A percentile compares a stretch with the other conserved stretches of the same genome.
Evolutionary conservation across 2,113 vertebrate species (phyloP).

Genomic region (Saccopteryx bilineata): DNA sequence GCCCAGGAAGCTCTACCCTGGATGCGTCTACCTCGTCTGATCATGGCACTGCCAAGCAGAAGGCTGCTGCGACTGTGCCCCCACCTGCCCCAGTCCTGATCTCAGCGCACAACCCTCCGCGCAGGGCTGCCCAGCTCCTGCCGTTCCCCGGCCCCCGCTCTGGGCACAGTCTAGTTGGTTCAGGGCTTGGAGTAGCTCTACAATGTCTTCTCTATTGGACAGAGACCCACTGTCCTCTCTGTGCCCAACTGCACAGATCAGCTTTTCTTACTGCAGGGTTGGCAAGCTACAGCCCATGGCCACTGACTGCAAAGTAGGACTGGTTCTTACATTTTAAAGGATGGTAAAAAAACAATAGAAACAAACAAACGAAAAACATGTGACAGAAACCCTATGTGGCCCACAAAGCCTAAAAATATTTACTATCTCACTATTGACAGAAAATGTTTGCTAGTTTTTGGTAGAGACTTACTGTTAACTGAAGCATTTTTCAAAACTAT

Average conservation of each 20-base stretch:
- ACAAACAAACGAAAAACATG: background rate
- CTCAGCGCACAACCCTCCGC: too few relatives aligned
- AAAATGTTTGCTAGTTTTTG: background rate
- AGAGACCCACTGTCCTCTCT: background rate
- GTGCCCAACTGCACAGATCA: background rate
- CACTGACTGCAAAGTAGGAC: background rate
- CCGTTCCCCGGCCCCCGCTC: too few relatives aligned
- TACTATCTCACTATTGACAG: background rate
- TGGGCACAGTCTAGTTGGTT: background rate
- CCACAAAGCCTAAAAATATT: conserved; percentile 45
- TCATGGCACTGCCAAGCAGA: accelerated
- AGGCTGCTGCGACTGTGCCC: background rate
- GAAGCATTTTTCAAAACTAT: background rate
- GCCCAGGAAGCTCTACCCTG: background rate
- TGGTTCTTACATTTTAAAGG: background rate
- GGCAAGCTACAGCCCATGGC: background rate
- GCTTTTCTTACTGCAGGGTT: background rate
- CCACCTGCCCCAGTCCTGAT: too few relatives aligned
- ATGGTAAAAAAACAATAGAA: background rate
- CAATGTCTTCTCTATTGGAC: background rate
- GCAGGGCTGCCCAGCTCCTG: too few relatives aligned
- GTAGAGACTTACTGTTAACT: background rate
- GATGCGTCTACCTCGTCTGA: background rate
- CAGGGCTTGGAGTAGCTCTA: background rate
- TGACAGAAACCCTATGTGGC: background rate